Percentiles rank a stretch among this genome's conserved stretches.
Conservation (phyloP, 2,797 vertebrate genomes). For the Sebastolobus altivelis region DNA sequence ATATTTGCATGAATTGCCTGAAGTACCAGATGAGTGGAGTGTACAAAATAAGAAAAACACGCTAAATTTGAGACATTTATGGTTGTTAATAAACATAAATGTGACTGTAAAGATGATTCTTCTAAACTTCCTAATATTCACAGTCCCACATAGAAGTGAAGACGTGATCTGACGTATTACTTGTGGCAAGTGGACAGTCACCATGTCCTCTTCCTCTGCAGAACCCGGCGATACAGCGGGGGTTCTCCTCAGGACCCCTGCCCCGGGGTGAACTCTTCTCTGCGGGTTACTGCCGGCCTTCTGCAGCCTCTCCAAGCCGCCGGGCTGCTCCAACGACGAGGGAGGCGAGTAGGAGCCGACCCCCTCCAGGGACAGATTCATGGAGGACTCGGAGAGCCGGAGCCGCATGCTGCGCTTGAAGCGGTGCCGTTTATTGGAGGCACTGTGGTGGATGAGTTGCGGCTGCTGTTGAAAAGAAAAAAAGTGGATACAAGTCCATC, state of each 20-base stretch:
- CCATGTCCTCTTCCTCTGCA: slow-evolving; percentile 84
- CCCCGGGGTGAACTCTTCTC: slow-evolving; percentile 76
- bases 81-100: not conserved
- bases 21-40: not conserved
- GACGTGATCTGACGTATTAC: slow-evolving; percentile 50
- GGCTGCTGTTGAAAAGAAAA: slow-evolving; percentile 48
- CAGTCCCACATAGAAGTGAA: not conserved
- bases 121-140: not conserved
- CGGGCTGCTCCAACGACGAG: slow-evolving; percentile 57
- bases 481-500: not conserved
- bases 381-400: slow-evolving; percentile 91
- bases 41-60: not conserved
- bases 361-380: slow-evolving; percentile 88
- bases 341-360: slow-evolving; percentile 81
- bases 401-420: slow-evolving; percentile 92
- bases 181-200: slow-evolving; percentile 69
- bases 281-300: slow-evolving; percentile 59
- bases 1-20: not conserved
- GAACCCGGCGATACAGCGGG: slow-evolving; percentile 83
- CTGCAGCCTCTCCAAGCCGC: slow-evolving; percentile 65
- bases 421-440: slow-evolving; percentile 88
- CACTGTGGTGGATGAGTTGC: slow-evolving; percentile 77
- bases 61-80: not conserved
- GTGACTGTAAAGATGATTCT: not conserved
- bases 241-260: slow-evolving; percentile 82